Conservation (phyloP, 2,888 invertebrate species). For the Leptogaster cylindrica region DNA sequence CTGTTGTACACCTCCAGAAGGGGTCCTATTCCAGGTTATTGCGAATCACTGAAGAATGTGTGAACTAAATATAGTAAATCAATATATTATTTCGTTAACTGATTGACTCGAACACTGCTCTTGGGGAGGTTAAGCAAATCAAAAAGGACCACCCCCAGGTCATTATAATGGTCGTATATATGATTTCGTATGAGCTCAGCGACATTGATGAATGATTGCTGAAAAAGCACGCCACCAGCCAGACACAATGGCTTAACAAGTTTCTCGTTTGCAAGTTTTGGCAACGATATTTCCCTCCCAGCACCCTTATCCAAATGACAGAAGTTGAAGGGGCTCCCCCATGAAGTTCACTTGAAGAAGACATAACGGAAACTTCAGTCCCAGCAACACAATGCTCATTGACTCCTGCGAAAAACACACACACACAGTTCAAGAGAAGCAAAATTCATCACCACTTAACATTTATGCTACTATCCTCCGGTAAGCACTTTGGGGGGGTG, state of each 20-base stretch:
- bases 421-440: slow-evolving; percentile 29
- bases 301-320: neutral
- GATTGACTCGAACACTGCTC: neutral
- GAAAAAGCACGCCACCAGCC: slow-evolving; percentile 15
- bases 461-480: slow-evolving; percentile 32
- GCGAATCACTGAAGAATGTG: too few species aligned
- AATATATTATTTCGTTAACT: neutral
- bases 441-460: slow-evolving; percentile 38
- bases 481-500: neutral
- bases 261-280: slow-evolving; percentile 1
- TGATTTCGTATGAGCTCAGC: slow-evolving; percentile 1
- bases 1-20: too few species aligned
- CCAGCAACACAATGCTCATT: slow-evolving; percentile 18
- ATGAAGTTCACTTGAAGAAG: slow-evolving; percentile 4
- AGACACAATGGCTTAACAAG: slow-evolving; percentile 26
- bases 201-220: slow-evolving; percentile 34
- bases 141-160: slow-evolving; percentile 5
- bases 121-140: slow-evolving; percentile 19
- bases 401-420: neutral
- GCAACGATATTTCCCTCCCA: neutral
- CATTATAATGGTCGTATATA: slow-evolving; percentile 19
- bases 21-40: too few species aligned
- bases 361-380: neutral
- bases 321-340: neutral
- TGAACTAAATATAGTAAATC: slow-evolving; percentile 30